These are phyloP conservation scores for Rhynchotus rufescens DNA, from an alignment of 2,797 vertebrate genomes.

Conservation along the genomic window DNA sequence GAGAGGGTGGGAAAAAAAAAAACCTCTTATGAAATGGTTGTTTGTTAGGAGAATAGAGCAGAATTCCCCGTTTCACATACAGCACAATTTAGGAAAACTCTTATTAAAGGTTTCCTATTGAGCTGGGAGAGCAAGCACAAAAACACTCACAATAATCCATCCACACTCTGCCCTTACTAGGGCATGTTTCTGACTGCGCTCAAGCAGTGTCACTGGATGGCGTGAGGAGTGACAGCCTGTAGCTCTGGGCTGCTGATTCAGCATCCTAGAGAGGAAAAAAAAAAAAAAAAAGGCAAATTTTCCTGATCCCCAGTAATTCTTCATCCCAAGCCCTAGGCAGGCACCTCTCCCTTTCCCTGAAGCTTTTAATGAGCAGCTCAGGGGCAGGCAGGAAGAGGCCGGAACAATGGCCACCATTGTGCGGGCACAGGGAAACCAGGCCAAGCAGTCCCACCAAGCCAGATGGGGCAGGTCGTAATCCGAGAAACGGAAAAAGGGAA, in stretches of 20 bases:
- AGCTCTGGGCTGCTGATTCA: conserved; percentile 46
- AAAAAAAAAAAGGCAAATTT: not conserved
- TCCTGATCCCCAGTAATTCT: not conserved
- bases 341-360: not conserved
- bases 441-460: not conserved
- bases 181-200: conserved; percentile 44
- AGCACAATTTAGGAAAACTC: conserved; percentile 70
- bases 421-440: not conserved
- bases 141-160: conserved; percentile 62
- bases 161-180: conserved; percentile 49
- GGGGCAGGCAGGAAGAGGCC: fast-evolving
- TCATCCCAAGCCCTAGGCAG: not conserved
- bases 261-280: not conserved
- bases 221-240: not conserved
- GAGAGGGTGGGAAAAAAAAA: not conserved
- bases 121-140: conserved; percentile 54
- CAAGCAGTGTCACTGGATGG: conserved; percentile 46
- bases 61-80: conserved; percentile 42
- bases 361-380: not conserved
- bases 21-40: conserved; percentile 63
- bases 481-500: conserved; percentile 35
- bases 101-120: conserved; percentile 78
- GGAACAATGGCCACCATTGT: not conserved
- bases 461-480: not conserved
- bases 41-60: conserved; percentile 64